Percentiles rank a stretch among this genome's conserved stretches.
phyloP scores from a whole-genome alignment of 2,888 invertebrate genomes.

The Dusona sp. region DNA sequence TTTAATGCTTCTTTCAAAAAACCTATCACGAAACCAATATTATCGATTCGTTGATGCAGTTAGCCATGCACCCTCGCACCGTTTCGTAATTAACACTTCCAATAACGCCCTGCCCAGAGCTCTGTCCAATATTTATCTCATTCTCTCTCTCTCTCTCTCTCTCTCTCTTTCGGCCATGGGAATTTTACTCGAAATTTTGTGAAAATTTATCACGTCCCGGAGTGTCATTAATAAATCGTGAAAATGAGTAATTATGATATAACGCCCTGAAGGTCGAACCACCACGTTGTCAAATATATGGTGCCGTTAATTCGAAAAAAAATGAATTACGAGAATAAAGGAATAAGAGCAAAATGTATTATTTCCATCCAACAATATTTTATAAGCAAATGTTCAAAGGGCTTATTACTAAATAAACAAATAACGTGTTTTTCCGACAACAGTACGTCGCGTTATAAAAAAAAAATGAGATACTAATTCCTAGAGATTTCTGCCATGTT shows the following conservation, averaged over 20 bases:
- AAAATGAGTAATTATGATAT: slow-evolving; percentile 25
- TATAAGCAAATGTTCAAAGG: neutral
- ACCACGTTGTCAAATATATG: neutral
- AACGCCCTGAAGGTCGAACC: neutral
- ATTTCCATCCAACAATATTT: neutral
- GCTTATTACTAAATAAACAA: neutral
- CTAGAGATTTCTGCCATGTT: neutral
- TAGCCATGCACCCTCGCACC: neutral
- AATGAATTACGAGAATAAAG: neutral
- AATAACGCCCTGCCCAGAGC: slow-evolving; percentile 35
- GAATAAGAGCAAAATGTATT: neutral
- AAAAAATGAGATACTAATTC: no score
- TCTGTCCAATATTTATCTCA: slow-evolving; percentile 44
- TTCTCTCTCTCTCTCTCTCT: slow-evolving; percentile 4
- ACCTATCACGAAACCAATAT: slow-evolving; percentile 37
- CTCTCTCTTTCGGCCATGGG: slow-evolving; percentile 17
- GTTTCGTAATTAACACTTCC: slow-evolving; percentile 63
- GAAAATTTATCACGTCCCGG: slow-evolving; percentile 22
- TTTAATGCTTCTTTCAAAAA: neutral
- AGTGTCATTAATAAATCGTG: slow-evolving; percentile 28
- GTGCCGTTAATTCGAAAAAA: neutral
- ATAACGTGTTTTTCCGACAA: no score
- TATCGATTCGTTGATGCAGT: slow-evolving; percentile 56
- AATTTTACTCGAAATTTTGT: slow-evolving; percentile 48
- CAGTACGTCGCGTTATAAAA: no score